Base-by-base conservation (phyloP, 2,888 invertebrate genomes). In the Sinotaia quadrata region DNA sequence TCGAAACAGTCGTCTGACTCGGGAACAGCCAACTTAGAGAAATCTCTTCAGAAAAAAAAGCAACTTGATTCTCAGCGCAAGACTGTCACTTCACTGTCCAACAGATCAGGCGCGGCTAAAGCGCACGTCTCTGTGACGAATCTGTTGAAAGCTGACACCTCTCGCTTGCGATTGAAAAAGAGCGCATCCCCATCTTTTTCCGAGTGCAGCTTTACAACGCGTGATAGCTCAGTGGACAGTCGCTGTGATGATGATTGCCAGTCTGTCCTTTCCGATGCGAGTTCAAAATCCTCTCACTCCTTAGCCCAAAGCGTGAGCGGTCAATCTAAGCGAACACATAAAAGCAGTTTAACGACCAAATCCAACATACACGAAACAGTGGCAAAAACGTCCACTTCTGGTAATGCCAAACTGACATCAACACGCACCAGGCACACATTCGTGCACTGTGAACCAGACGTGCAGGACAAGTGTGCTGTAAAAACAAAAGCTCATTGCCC, bases 191-290 rank as follows among this genome's bases (percentile, higher is more conserved):
- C 61, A 5, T 47, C 27, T 31, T 51, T 31, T 34, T 61, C 65
- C n/a, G 54, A 47, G 31, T 21, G 31, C 18, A 54, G 65, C 33
- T 4, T 54, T 2, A 68, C 69, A 4, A 70, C 72, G 0, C 52
- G 72, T 3, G 72, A 74, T 33, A 68, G 72, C 36, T 74, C 74
- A 5, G 74, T 74, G 10, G 74, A 74, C 61, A 74, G 72, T 36
- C 67, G 70, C 2, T 52, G 52, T 33, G 69, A 59, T 51, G 74
- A 73, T 21, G 65, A 65, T 34, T 24, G 54, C 4, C 29, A n/a
- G 18, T 65, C 65, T 31, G 47, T 56, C 5, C 21, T 63, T 29
- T 63, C 63, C 21, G 54, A 41, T 41, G 54, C 47, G 37, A 65
- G 65, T 44, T 36, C 15, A 21, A 41, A 37, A 41, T 65, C 56